phyloP scores from a whole-genome alignment of 2,888 invertebrate genomes.

The Oxycera nigricornis region DNA sequence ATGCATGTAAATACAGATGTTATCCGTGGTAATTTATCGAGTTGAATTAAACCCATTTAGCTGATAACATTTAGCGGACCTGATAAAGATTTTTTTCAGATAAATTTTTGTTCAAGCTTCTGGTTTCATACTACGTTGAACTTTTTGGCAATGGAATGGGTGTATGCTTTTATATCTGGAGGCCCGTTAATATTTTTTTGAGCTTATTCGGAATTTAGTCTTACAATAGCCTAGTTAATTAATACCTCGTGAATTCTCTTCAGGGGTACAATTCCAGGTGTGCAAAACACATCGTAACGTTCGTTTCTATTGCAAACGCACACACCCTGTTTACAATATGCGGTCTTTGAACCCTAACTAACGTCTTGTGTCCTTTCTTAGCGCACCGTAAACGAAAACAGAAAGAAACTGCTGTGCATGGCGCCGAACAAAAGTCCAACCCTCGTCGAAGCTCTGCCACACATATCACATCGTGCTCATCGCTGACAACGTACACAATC shows the following conservation, averaged over 20 bases:
- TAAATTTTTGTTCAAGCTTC: too few relatives aligned
- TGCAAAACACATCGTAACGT: background rate
- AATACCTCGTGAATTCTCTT: background rate
- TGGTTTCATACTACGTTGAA: too few relatives aligned
- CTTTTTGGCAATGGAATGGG: too few relatives aligned
- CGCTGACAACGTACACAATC: background rate
- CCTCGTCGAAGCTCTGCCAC: slow-evolving; percentile 11
- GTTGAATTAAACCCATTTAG: background rate
- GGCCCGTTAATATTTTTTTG: too few relatives aligned
- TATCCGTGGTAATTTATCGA: background rate
- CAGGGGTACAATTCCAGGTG: background rate
- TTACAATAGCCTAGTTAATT: too few relatives aligned
- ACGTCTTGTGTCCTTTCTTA: slow-evolving; percentile 13
- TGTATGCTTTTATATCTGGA: too few relatives aligned
- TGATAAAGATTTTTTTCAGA: too few relatives aligned
- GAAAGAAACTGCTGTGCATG: background rate
- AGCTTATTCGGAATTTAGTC: too few relatives aligned
- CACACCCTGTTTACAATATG: slow-evolving; percentile 19
- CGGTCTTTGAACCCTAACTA: slow-evolving; percentile 10
- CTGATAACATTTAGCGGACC: background rate
- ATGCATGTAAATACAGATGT: background rate
- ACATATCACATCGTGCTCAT: background rate
- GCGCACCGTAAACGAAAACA: slow-evolving; percentile 8
- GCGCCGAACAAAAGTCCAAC: background rate
- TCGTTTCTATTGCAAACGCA: background rate